These are phyloP conservation scores for Erythrolamprus reginae DNA, from an alignment of 2,113 vertebrate species.

Conservation along the genomic window DNA sequence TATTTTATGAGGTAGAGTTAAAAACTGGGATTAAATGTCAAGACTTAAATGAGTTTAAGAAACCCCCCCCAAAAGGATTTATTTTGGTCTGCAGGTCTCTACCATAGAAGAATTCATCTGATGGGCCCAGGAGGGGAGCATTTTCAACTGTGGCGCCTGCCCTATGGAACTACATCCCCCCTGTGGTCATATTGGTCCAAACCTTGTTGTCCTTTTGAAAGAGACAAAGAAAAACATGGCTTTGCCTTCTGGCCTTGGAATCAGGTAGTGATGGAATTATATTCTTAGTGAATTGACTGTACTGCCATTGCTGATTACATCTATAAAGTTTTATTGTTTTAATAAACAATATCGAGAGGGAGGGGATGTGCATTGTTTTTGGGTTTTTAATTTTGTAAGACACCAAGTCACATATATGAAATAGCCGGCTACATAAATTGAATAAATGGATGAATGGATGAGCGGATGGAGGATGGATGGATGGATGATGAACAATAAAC, in stretches of 20 bases:
- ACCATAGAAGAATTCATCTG: neutral
- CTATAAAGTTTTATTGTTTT: neutral
- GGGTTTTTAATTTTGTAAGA: neutral
- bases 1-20: neutral
- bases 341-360: too few species aligned
- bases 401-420: neutral
- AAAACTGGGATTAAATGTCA: neutral
- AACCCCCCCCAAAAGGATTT: neutral
- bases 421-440: neutral
- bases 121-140: neutral
- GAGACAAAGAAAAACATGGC: neutral
- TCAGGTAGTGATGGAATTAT: neutral
- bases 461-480: too few species aligned
- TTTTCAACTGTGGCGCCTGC: neutral
- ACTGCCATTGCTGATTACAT: neutral
- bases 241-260: neutral
- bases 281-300: neutral
- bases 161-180: neutral
- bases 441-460: neutral
- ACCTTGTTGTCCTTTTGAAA: neutral
- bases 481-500: neutral
- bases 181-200: neutral
- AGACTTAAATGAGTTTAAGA: neutral
- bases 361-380: too few species aligned
- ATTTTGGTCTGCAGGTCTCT: neutral